These are phyloP conservation scores for Lophura nycthemera DNA, from an alignment of 2,113 vertebrate genomes.

Conservation along the genomic window DNA sequence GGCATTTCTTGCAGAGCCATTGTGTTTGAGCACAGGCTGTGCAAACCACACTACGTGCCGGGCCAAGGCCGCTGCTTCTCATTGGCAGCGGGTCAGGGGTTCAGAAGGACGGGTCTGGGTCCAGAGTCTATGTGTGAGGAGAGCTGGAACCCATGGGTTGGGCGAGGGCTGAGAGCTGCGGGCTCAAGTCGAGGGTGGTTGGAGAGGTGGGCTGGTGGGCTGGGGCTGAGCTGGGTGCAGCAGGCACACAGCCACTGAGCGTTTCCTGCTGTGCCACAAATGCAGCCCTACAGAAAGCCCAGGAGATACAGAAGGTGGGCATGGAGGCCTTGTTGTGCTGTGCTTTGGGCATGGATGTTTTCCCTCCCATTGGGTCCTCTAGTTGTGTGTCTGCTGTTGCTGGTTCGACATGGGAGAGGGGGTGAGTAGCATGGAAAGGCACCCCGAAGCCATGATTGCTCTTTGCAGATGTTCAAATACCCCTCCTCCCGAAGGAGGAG, in stretches of 20 bases:
- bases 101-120: conserved; percentile 12
- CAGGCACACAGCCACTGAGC: fast-evolving
- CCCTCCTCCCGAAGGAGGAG: background rate
- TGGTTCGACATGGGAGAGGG: background rate
- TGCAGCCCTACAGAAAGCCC: background rate
- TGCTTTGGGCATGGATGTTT: background rate
- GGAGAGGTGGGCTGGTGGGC: background rate
- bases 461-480: background rate
- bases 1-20: background rate
- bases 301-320: background rate
- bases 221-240: background rate
- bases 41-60: conserved; percentile 21
- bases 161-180: fast-evolving
- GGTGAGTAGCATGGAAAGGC: background rate
- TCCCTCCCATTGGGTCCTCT: background rate
- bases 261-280: background rate
- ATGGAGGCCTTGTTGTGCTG: background rate
- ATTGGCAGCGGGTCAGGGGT: background rate
- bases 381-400: background rate
- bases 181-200: background rate
- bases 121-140: conserved; percentile 52
- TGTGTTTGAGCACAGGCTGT: conserved; percentile 61
- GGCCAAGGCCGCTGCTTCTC: background rate
- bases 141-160: background rate
- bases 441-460: fast-evolving